Evolutionary conservation across 2,113 vertebrate genomes (phyloP), one percentile per base, ranked within the genome.

Genomic region (Phaetusa simplex): DNA sequence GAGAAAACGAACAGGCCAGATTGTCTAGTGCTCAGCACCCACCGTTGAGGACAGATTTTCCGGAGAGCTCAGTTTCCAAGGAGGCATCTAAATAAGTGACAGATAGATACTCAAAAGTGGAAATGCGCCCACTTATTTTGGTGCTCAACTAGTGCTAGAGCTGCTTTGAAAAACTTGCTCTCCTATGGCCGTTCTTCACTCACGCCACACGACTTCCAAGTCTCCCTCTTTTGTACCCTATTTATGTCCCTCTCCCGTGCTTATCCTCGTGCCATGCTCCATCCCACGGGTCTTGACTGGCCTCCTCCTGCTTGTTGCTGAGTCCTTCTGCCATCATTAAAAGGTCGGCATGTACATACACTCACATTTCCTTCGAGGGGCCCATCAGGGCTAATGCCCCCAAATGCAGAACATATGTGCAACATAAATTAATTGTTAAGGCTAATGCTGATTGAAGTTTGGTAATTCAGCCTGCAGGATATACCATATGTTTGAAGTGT

Each of bases 341-440:
- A 79, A 86, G 74, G 81, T 90, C 91, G 80, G 30, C 36, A 15
- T 27, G 30, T 62, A 52, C 34, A 45, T 38, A 56, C 45, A 27
- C 32, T 88, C 87, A 70, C 66, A 23, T 87, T 91, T 95, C 86
- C 86, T 92, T 85, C 64, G 73, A 89, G 84, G 32, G 78, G 58
- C 62, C 79, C 34, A 70, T 62, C 8, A 5, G 79, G 29, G 26
- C 55, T 86, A 74, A 55, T 89, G 71, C 36, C 67, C 32, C 64
- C 82, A 95, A 94, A 88, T 71, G 59, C 32, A 86, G 94, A 96
- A 81, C 64, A 90, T 88, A 88, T 59, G 62, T 78, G 74, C 71
- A 59, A 93, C 64, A 78, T 95, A 86, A 95, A 96, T 95, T 88
- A 94, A 95, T 96, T 96, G 84, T 95, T 97, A 88, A 94, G 70